These are phyloP conservation scores for Dendrolimus punctatus DNA, from an alignment of 1,140 invertebrate genomes.

Conservation along the genomic window DNA sequence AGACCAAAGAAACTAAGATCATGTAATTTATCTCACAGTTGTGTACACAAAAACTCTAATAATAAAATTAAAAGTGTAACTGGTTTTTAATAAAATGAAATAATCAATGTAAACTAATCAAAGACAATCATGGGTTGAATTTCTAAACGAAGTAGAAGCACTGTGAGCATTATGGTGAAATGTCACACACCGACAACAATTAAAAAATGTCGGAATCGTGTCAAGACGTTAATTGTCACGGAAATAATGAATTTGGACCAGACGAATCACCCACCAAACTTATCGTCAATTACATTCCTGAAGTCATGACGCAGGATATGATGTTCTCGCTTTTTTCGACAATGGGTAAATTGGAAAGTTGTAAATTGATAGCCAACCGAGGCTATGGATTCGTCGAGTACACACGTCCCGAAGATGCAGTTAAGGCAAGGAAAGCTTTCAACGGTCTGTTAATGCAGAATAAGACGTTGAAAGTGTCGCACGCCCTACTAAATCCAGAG, in stretches of 20 bases:
- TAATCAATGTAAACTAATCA: no score
- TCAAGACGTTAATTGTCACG: slow-evolving; percentile 73
- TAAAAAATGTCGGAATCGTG: slow-evolving; percentile 74
- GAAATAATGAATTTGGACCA: slow-evolving; percentile 68
- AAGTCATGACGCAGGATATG: slow-evolving; percentile 73
- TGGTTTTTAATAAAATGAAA: no score
- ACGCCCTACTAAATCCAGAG: slow-evolving; percentile 68
- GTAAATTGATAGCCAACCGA: slow-evolving; percentile 72
- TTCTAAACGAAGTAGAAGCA: slow-evolving; percentile 39
- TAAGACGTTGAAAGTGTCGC: slow-evolving; percentile 70
- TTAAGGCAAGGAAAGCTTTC: slow-evolving; percentile 68
- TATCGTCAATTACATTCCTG: slow-evolving; percentile 73
- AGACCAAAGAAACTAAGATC: no score
- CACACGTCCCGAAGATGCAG: slow-evolving; percentile 64
- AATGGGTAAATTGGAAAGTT: slow-evolving; percentile 73
- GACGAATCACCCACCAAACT: slow-evolving; percentile 72
- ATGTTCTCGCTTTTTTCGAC: slow-evolving; percentile 72
- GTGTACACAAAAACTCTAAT: no score
- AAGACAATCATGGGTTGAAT: slow-evolving; percentile 10
- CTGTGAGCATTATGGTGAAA: slow-evolving; percentile 46
- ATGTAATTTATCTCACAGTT: no score
- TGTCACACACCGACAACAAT: slow-evolving; percentile 70
- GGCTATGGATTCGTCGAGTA: slow-evolving; percentile 73
- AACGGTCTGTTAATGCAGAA: slow-evolving; percentile 71
- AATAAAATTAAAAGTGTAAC: no score